A percentile compares a stretch with the other conserved stretches of the same genome.
phyloP scores from a whole-genome alignment of 1,140 invertebrate genomes.

The Homalodisca vitripennis region DNA sequence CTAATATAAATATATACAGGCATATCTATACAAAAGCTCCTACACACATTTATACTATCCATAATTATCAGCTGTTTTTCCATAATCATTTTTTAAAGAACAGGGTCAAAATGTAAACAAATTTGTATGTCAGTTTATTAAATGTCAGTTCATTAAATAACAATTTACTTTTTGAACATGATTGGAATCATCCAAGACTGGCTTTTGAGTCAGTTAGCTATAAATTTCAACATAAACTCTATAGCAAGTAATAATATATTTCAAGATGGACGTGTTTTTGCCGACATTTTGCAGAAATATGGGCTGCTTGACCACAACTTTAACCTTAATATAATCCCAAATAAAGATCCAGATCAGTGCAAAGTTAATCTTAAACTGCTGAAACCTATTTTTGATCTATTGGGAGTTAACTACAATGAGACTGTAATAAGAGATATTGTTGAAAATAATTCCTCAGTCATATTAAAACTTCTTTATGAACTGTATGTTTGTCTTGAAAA shows the following conservation, averaged over 20 bases:
- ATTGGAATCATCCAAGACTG: conserved; percentile 1
- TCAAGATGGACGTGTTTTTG: conserved; percentile 22
- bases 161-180: too few species aligned
- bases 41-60: too few species aligned
- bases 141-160: too few species aligned
- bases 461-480: conserved; percentile 58
- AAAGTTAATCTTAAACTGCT: conserved; percentile 1
- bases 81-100: too few species aligned
- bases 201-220: background rate
- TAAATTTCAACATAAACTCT: background rate
- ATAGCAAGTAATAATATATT: background rate
- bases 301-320: background rate
- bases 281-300: conserved; percentile 14
- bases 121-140: too few species aligned
- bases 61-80: too few species aligned
- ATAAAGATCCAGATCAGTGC: background rate
- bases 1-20: too few species aligned
- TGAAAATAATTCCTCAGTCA: conserved; percentile 50
- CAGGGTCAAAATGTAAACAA: too few species aligned
- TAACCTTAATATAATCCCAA: background rate
- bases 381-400: background rate
- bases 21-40: too few species aligned
- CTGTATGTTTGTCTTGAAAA: conserved; percentile 58
- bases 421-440: conserved; percentile 52
- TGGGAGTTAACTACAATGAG: conserved; percentile 45